Percentiles rank a stretch among this genome's conserved stretches.
Evolutionary conservation across 2,113 vertebrate species (phyloP).

Genomic region (Aspiorhynchus laticeps): DNA sequence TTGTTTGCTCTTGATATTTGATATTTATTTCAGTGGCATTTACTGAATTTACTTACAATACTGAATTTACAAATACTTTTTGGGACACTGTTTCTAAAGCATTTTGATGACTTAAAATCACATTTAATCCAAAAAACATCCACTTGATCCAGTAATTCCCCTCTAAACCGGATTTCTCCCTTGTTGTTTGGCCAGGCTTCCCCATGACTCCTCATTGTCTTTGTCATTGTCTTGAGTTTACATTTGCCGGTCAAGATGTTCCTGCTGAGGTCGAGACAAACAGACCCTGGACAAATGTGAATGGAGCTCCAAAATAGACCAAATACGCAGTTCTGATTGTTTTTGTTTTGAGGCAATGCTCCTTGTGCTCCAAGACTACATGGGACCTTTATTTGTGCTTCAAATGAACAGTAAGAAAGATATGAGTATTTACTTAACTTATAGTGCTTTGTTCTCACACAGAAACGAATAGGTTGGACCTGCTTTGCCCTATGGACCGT

Average conservation of each 20-base stretch:
- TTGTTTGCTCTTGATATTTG: neutral
- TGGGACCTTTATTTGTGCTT: neutral
- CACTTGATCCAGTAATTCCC: slow-evolving; percentile 25
- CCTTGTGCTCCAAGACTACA: neutral
- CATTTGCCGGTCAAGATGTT: slow-evolving; percentile 32
- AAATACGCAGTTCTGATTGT: neutral
- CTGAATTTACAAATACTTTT: neutral
- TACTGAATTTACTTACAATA: no score
- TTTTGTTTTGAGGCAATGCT: neutral
- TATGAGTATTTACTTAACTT: neutral
- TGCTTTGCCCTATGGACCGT: neutral
- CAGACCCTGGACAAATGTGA: slow-evolving; percentile 5
- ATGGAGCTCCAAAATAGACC: neutral
- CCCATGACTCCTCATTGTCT: slow-evolving; percentile 24
- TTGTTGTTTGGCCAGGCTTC: slow-evolving; percentile 4
- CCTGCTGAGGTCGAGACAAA: slow-evolving; percentile 1
- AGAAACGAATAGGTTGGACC: neutral
- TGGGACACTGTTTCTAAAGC: neutral
- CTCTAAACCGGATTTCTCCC: neutral
- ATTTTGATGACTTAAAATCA: neutral
- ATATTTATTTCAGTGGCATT: neutral
- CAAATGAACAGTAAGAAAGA: neutral
- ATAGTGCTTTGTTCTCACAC: neutral
- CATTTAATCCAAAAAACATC: neutral
- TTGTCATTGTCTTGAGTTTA: slow-evolving; percentile 16